Evolutionary conservation across 2,113 vertebrate genomes (phyloP).

Genomic region (Asarcornis scutulata): DNA sequence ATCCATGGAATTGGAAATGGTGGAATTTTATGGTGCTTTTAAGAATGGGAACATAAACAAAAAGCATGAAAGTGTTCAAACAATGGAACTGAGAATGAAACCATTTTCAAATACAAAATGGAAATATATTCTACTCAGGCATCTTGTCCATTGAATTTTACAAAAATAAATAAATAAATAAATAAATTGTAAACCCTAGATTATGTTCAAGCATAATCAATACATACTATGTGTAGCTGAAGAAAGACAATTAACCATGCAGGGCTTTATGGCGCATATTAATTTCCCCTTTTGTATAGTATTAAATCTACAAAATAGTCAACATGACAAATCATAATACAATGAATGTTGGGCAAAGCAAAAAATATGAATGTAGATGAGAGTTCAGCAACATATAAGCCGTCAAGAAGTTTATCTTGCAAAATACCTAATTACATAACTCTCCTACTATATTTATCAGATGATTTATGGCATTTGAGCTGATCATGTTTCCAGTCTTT

Average conservation of each 20-base stretch:
- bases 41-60: rapidly evolving
- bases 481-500: background rate
- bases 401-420: background rate
- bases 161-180: too few species aligned
- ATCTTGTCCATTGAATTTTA: background rate
- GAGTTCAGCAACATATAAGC: background rate
- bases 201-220: background rate
- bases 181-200: background rate
- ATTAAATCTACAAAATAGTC: background rate
- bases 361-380: background rate
- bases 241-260: background rate
- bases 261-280: background rate
- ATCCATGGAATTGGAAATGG: background rate
- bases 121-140: background rate
- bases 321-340: background rate
- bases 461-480: background rate
- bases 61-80: background rate
- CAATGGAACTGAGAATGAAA: background rate
- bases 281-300: background rate
- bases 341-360: background rate
- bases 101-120: background rate
- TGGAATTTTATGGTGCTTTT: background rate
- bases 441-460: background rate
- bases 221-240: background rate
- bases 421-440: background rate